Base-by-base conservation (phyloP, 2,113 vertebrate species). In the Mesocricetus auratus region DNA sequence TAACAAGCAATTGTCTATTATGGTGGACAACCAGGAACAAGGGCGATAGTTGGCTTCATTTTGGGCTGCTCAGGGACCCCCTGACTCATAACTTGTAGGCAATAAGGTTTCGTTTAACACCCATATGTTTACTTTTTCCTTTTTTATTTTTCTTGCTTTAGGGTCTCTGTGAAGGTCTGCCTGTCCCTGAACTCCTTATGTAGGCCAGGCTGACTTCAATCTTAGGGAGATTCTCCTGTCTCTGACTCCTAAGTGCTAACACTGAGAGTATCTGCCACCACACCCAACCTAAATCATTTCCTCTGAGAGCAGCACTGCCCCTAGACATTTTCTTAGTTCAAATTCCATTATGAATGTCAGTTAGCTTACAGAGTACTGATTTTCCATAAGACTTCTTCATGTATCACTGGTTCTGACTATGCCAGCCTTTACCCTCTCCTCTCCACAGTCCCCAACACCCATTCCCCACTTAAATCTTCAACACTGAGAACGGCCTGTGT, bases 231-330 rank as follows among this genome's bases (percentile, higher is more conserved):
- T 71, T 0, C 7, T n/a, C 1, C 36, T 21, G 7, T 16, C 17
- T n/a, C 1, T 71, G 7, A 15, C 7, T 69, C 68, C 7, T 71
- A 7, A 4, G 68, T 71, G 7, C 17, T 1, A n/a, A 17, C 0
- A 69, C 16, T 69, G n/a, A 71, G 4, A 21, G 36, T 17, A n/a
- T 3, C 0, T 1, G 7, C 17, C 17, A 71, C 7, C 0, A 0
- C 17, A 9, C 2, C 0, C 7, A 21, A 21, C 17, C 36, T n/a
- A 71, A 71, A 36, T 1, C 36, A n/a, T n/a, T 9, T 21, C 66
- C 21, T 19, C 1, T n/a, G 36, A 21, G 36, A 4, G 7, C 7
- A 4, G 21, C 36, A n/a, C 33, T n/a, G 2, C 9, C 2, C 36
- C 69, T 36, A n/a, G 3, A 3, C 36, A 71, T 8, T 9, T 0